These are phyloP conservation scores for Trissonchulus latispiculum DNA, from an alignment of 2,888 invertebrate genomes.

Conservation along the genomic window DNA sequence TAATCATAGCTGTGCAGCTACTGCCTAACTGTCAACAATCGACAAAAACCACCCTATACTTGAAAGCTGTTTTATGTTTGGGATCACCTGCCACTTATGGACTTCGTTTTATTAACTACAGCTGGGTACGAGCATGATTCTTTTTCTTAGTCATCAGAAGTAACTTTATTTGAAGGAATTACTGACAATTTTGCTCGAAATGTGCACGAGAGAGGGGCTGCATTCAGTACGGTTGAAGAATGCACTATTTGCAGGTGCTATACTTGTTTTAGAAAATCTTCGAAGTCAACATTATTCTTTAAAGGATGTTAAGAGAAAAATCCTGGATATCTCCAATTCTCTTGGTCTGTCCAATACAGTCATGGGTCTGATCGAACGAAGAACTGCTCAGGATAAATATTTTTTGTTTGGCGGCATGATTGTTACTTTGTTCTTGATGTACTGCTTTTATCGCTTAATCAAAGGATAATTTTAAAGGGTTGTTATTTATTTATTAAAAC, in stretches of 20 bases:
- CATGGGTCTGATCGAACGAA: conserved; percentile 77
- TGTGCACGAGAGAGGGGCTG: too few species aligned
- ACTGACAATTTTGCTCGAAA: too few species aligned
- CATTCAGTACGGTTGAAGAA: too few species aligned
- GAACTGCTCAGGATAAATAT: conserved; percentile 76
- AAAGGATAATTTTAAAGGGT: conserved; percentile 12
- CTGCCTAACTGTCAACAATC: too few species aligned
- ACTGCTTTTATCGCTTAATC: conserved; percentile 20
- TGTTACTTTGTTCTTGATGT: conserved; percentile 52
- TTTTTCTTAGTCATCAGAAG: too few species aligned
- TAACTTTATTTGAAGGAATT: too few species aligned
- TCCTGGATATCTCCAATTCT: conserved; percentile 79
- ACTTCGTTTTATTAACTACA: too few species aligned
- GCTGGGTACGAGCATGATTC: too few species aligned
- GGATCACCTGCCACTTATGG: too few species aligned
- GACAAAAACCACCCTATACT: too few species aligned
- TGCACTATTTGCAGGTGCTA: conserved; percentile 60
- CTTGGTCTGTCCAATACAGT: conserved; percentile 87
- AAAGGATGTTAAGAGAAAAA: conserved; percentile 71
- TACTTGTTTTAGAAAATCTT: conserved; percentile 68
- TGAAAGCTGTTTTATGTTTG: too few species aligned
- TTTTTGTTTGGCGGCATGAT: conserved; percentile 76
- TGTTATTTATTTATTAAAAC: neutral
- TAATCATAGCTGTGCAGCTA: too few species aligned
- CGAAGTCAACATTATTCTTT: conserved; percentile 69